Evolutionary conservation across 2,797 vertebrate species (phyloP), one percentile per base, ranked within the genome.

Genomic region (Philypnodon macrostomus): DNA sequence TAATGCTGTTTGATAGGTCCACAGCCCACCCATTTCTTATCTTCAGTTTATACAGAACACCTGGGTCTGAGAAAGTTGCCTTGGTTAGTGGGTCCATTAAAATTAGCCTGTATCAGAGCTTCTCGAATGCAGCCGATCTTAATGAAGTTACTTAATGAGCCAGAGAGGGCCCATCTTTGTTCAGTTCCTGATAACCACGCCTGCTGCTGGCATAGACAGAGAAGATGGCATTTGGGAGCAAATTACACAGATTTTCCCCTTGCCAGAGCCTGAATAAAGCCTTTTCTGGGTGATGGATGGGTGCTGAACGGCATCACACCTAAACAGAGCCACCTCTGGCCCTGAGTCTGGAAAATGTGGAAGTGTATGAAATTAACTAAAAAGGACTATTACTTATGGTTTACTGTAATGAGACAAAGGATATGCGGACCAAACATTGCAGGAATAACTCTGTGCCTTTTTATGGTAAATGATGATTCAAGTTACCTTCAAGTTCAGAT

Each of bases 241-340:
- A 89, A 90, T 90, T 86, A 90, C 84, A 80, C 72, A 70, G 75
- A 90, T 90, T 91, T 91, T 85, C 87, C 88, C 87, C 88, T 73
- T 90, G 90, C 85, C 86, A 88, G 58, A 61, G 23, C 49, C 58
- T 86, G 79, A 81, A 85, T 88, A 81, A 84, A 82, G 80, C 75
- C 71, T 50, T 72, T 70, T 77, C 63, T 75, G 70, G 75, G 75
- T 90, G 88, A 90, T 89, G 85, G 86, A 90, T 89, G 77, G 80
- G 70, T 63, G 60, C 56, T 44, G 76, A 84, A 77, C 69, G 70
- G 78, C 59, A 71, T 63, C 58, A 76, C 48, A 71, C 68, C 80
- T 81, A 82, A 78, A 73, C 64, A 3, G 14, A 75, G 61, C 45
- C 67, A 82, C 77, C 81, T 88, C 49, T 75, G 67, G 81, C 75